Conservation (phyloP, 23 tunicate genomes). For the Halocynthia aurantium region DNA sequence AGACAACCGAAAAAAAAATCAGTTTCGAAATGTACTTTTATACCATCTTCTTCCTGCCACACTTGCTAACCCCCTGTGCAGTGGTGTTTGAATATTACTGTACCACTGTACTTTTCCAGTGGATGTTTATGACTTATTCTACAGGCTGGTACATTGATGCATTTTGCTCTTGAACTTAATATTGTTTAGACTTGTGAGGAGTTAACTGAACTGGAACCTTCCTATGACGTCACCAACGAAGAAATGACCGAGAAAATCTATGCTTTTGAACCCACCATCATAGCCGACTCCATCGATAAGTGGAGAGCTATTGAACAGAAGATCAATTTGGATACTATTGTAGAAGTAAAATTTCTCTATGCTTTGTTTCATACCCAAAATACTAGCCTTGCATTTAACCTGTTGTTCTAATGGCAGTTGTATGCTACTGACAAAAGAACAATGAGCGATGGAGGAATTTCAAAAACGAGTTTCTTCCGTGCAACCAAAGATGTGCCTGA, state of each 20-base stretch:
- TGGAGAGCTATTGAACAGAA: conserved; percentile 47
- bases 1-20: too few species aligned
- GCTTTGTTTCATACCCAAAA: neutral
- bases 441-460: neutral
- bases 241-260: conserved; percentile 36
- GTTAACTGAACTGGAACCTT: neutral
- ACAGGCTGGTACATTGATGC: too few species aligned
- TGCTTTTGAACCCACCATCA: conserved; percentile 19
- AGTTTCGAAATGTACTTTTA: too few species aligned
- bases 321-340: conserved; percentile 33
- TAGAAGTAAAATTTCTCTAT: conserved; percentile 14
- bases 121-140: too few species aligned
- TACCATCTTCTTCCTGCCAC: too few species aligned
- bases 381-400: too few species aligned
- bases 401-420: neutral
- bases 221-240: neutral
- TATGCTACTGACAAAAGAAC: conserved; percentile 20
- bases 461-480: conserved; percentile 5
- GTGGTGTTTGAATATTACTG: too few species aligned
- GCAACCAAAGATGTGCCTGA: conserved; percentile 1
- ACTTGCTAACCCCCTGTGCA: too few species aligned
- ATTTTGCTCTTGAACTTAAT: too few species aligned
- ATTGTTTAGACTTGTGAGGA: too few species aligned
- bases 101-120: too few species aligned
- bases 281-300: conserved; percentile 48